Base-by-base conservation (phyloP, 2,888 invertebrate genomes). In the Chalcosyrphus nemorum region DNA sequence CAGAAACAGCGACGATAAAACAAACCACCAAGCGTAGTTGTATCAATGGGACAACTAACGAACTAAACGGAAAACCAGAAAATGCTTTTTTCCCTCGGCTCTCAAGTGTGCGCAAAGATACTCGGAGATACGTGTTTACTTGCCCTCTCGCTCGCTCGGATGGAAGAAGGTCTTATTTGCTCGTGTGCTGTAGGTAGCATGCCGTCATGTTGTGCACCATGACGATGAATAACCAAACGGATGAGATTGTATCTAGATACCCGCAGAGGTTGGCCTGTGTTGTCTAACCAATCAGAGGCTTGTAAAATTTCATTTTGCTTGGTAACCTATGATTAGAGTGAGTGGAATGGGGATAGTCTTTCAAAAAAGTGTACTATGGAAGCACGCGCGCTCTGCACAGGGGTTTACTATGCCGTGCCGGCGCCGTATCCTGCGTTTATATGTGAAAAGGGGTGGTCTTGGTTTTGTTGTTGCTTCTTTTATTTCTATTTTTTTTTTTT, bases 21-120 rank as follows among this genome's bases (percentile, higher is more conserved):
- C 78, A 84, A 78, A 84, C 78, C 54, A 80, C 84, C 80, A 80
- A 80, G 56, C 84, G 84, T 80, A 84, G 84, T 84, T 84, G 84
- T 84, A 84, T 80, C 84, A 74, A 84, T 84, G 80, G 75, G 80
- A 84, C 84, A 84, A 84, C 84, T 84, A 84, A 84, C 84, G 74
- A 84, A 84, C 84, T 84, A 75, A 84, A 84, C 70, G 68, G 63
- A 80, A 80, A 84, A 84, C 80, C 84, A 84, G 84, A 84, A 84
- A 84, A 74, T 75, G 84, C 80, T 57, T 84, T 80, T 82, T 80
- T 70, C 68, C 63, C 59, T 68, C 15, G 61, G 45, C 68, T 70
- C 74, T 50, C 75, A 80, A 84, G 57, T 84, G 84, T 80, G 84
- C 63, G 74, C 74, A 78, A 84, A 84, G 80, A 74, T 70, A 80